Conservation (phyloP, 2,113 vertebrate genomes). For the Oxygymnocypris stewartii region DNA sequence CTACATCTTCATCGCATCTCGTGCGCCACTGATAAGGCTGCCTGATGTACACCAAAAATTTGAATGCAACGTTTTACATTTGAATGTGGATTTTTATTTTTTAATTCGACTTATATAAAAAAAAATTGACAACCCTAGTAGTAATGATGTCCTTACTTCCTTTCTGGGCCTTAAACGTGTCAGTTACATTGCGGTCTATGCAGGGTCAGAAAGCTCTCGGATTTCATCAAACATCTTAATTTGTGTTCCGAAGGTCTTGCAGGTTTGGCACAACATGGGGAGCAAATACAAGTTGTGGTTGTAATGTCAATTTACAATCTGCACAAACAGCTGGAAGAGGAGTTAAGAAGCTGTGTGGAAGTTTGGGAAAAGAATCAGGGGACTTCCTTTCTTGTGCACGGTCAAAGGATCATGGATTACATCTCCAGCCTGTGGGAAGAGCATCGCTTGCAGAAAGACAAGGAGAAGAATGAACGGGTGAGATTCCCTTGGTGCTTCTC, state of each 20-base stretch:
- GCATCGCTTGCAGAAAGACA: constrained; percentile 62
- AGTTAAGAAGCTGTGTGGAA: constrained; percentile 61
- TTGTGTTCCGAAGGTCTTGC: background rate
- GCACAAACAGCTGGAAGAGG: constrained; percentile 66
- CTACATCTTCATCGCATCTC: too few species aligned
- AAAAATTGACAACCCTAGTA: too few species aligned
- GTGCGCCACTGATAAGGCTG: too few species aligned
- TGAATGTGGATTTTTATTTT: too few species aligned
- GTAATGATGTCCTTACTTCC: too few species aligned
- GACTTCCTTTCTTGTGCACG: constrained; percentile 61
- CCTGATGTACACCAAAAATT: too few species aligned
- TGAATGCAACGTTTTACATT: too few species aligned
- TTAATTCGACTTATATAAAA: too few species aligned
- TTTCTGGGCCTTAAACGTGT: too few species aligned
- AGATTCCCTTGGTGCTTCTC: constrained; percentile 32
- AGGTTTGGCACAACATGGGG: too few species aligned
- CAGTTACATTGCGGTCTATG: too few species aligned
- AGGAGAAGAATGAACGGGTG: constrained; percentile 68
- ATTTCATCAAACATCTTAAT: background rate
- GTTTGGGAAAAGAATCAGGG: constrained; percentile 61
- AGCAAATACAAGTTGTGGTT: background rate
- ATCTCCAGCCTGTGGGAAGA: constrained; percentile 66
- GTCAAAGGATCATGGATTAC: constrained; percentile 64
- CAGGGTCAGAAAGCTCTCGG: too few species aligned
- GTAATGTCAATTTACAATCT: background rate